Evolutionary conservation across 2,113 vertebrate genomes (phyloP).

Genomic region (Brienomyrus longianalis): DNA sequence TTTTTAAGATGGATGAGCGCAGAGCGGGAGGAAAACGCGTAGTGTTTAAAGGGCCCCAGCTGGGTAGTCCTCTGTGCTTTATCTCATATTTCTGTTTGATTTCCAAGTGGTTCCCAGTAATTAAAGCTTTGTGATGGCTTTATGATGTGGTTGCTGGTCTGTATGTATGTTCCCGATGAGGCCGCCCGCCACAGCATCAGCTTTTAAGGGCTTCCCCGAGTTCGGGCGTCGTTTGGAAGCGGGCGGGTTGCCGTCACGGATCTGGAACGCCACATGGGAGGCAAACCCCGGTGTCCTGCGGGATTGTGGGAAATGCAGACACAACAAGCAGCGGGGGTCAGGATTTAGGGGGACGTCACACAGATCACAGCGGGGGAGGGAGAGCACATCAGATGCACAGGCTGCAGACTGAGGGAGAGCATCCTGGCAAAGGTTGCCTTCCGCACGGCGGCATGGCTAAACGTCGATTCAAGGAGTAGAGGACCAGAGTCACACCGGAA

Average conservation of each 20-base stretch:
- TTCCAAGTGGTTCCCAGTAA: slow-evolving; percentile 42
- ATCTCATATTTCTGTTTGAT: slow-evolving; percentile 60
- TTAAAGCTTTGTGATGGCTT: slow-evolving; percentile 20
- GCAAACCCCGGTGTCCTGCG: not conserved
- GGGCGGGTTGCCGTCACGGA: not conserved
- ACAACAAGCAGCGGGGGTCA: not conserved
- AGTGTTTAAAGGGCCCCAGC: not conserved
- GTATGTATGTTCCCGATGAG: slow-evolving; percentile 14
- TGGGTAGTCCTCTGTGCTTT: slow-evolving; percentile 51
- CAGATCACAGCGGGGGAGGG: not conserved
- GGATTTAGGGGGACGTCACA: not conserved
- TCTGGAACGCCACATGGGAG: not conserved
- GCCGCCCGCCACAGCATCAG: not conserved
- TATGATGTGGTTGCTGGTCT: slow-evolving; percentile 21
- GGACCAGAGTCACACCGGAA: not conserved
- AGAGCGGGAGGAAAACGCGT: not conserved
- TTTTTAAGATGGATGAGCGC: slow-evolving; percentile 6
- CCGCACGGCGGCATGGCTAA: not conserved
- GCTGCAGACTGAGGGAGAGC: not conserved
- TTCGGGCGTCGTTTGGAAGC: not conserved
- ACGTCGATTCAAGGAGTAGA: not conserved
- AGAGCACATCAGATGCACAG: too few relatives aligned
- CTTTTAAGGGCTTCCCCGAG: slow-evolving; percentile 2
- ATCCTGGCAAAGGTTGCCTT: not conserved
- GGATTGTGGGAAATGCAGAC: slow-evolving; percentile 14